Evolutionary conservation across 2,113 vertebrate genomes (phyloP), one percentile per base, ranked within the genome.

Genomic region (Gambusia holbrooki): DNA sequence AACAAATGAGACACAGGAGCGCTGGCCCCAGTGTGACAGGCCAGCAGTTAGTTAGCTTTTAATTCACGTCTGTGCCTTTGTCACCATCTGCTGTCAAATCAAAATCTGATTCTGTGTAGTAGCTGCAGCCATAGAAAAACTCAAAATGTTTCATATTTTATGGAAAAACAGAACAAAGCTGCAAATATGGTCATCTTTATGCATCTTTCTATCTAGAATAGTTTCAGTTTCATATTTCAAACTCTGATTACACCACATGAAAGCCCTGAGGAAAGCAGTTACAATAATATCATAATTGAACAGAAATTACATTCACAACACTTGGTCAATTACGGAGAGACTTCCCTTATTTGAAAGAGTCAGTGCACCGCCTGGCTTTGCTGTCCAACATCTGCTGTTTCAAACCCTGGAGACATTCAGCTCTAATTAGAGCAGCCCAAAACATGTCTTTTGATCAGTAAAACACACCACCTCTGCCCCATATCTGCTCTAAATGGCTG

Each of bases 1-100:
- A 92, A 92, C 89, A 93, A 90, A 89, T 87, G 88, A 85, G 69
- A 82, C 83, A 90, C 86, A 88, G 86, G 81, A 84, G 91, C 76
- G 9, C 70, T 54, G 81, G 84, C 76, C 81, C 84, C 85, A 87
- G 63, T 83, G 82, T 92, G 91, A 88, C 90, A 88, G 78, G 81
- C 85, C 82, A 86, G 90, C 91, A 88, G 82, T 84, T 86, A 87
- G 84, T 77, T 62, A 58, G 87, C 69, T 81, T 87, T 84, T 87
- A 84, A 88, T 89, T 89, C 90, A 86, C 14, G 35, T 71, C 79
- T 10, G 17, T 37, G 74, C 77, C 33, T 89, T 84, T 67, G 77
- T 91, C 82, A 63, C 60, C 28, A 63, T 58, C 71, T 71, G 69
- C 82, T 77, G 69, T 82, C 81, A 58, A 83, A 85, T 84, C 70